A percentile compares a stretch with the other conserved stretches of the same genome.
Conservation (phyloP, 2,797 vertebrate genomes). For the Scolopax rusticola region DNA sequence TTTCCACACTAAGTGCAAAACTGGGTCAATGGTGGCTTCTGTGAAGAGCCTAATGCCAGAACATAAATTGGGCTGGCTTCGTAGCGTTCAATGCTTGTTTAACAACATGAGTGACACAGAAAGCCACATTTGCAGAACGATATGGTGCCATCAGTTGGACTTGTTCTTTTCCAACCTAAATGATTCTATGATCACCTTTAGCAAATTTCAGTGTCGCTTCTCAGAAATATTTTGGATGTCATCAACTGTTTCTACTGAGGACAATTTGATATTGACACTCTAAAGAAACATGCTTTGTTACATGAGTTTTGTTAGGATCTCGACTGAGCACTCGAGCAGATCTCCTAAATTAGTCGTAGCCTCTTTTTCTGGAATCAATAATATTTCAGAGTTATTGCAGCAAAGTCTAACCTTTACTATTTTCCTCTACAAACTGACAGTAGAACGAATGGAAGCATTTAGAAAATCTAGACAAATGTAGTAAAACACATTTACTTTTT, state of each 20-base stretch:
- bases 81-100: slow-evolving; percentile 16
- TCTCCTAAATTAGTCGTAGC: not conserved
- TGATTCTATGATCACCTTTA: not conserved
- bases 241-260: not conserved
- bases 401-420: not conserved
- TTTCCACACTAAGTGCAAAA: slow-evolving; percentile 1
- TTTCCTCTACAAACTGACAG: not conserved
- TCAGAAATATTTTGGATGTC: not conserved
- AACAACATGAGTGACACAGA: slow-evolving; percentile 30
- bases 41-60: not conserved
- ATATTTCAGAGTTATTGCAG: not conserved
- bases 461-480: slow-evolving; percentile 39
- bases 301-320: not conserved
- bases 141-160: not conserved
- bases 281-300: not conserved
- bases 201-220: not conserved
- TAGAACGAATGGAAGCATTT: not conserved
- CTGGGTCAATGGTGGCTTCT: not conserved
- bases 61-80: slow-evolving; percentile 7
- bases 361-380: not conserved
- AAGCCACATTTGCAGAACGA: slow-evolving; percentile 22
- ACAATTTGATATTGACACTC: not conserved
- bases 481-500: slow-evolving; percentile 3
- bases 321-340: not conserved
- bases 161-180: not conserved